Percentiles rank a stretch among this genome's conserved stretches.
These are phyloP conservation scores for Melanotaenia duboulayi DNA, from an alignment of 2,113 vertebrate species.

Conservation along the genomic window DNA sequence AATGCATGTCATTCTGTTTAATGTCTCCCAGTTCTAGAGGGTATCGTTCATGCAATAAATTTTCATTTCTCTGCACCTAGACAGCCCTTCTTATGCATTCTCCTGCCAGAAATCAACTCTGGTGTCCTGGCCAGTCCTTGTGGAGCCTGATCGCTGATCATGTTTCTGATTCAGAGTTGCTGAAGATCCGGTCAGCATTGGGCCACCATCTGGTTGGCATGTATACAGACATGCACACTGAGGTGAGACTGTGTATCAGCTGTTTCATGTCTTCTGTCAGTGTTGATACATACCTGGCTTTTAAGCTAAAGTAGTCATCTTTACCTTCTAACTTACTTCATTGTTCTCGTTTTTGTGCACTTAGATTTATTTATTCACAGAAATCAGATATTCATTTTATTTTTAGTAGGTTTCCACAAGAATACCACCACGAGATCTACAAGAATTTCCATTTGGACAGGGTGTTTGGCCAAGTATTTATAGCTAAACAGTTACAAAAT, in stretches of 20 bases:
- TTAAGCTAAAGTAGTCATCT: background rate
- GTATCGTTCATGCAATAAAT: background rate
- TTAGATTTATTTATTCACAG: slow-evolving; percentile 5
- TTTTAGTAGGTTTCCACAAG: slow-evolving; percentile 21
- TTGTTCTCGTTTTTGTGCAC: background rate
- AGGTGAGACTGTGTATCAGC: slow-evolving; percentile 77
- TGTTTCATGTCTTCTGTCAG: background rate
- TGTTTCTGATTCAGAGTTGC: slow-evolving; percentile 78
- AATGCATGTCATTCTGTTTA: background rate
- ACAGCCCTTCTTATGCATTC: slow-evolving; percentile 52
- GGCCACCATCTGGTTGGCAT: slow-evolving; percentile 83
- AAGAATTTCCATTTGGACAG: slow-evolving; percentile 42
- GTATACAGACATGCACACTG: slow-evolving; percentile 83
- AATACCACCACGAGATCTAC: slow-evolving; percentile 28
- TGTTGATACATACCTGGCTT: background rate
- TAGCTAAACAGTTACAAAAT: slow-evolving; percentile 34
- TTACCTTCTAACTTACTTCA: background rate
- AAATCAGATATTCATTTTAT: slow-evolving; percentile 11
- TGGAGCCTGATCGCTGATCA: slow-evolving; percentile 85
- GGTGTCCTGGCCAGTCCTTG: slow-evolving; percentile 70
- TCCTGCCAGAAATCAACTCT: slow-evolving; percentile 55
- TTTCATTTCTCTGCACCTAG: slow-evolving; percentile 14
- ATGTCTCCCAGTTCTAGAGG: background rate
- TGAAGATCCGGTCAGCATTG: slow-evolving; percentile 81
- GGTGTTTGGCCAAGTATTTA: slow-evolving; percentile 25